A percentile compares a stretch with the other conserved stretches of the same genome.
phyloP scores from a whole-genome alignment of 1,140 invertebrate species.

The Nasonia giraulti region DNA sequence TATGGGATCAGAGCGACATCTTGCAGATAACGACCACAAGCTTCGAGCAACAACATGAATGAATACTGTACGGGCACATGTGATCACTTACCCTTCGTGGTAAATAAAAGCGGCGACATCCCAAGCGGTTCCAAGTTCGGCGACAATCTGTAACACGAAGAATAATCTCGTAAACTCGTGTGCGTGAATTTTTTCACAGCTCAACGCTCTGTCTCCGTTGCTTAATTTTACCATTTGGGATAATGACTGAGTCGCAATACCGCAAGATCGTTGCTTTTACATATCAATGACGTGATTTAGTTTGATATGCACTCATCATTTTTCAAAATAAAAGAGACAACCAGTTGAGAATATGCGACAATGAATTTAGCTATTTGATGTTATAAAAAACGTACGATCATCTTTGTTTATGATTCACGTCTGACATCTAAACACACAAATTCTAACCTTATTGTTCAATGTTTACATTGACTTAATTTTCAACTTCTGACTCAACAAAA shows the following conservation, averaged over 20 bases:
- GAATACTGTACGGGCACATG: background rate
- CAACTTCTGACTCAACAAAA: background rate
- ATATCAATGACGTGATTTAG: too few relatives aligned
- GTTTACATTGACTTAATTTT: background rate
- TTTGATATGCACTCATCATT: too few relatives aligned
- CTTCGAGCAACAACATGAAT: background rate
- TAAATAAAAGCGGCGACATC: conserved; percentile 24
- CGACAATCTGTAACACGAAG: conserved; percentile 8
- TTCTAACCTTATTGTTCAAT: conserved; percentile 31
- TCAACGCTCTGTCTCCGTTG: background rate
- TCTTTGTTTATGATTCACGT: background rate
- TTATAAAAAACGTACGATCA: too few relatives aligned
- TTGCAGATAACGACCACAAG: background rate
- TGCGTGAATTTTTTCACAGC: background rate
- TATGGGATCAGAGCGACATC: conserved; percentile 32
- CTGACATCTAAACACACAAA: background rate
- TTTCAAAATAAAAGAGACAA: background rate
- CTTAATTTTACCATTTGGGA: background rate
- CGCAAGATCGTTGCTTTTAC: background rate
- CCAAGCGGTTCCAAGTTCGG: background rate
- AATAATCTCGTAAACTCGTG: background rate
- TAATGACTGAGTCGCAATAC: background rate
- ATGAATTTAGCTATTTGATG: background rate
- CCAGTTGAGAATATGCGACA: background rate
- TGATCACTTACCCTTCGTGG: conserved; percentile 31